Evolutionary conservation across 2,888 invertebrate species (phyloP).

Genomic region (Argynnis bischoffii): DNA sequence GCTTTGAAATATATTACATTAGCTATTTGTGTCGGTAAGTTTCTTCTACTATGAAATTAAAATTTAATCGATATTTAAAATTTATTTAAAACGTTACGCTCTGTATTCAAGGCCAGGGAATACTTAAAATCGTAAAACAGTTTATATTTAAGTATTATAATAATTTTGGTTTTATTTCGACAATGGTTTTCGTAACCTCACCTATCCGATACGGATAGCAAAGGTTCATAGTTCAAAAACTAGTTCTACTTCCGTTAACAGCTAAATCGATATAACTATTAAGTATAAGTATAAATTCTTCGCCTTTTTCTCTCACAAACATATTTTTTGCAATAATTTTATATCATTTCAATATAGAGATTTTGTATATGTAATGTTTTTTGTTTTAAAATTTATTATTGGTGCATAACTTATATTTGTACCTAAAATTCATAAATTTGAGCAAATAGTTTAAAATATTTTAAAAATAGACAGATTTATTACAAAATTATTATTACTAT

Average conservation of each 20-base stretch:
- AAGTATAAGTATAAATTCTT: neutral
- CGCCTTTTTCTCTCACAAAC: neutral
- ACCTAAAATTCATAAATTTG: no score
- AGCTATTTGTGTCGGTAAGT: constrained; percentile 47
- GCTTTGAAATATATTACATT: constrained; percentile 42
- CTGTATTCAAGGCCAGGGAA: neutral
- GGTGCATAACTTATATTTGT: no score
- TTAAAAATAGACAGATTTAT: no score
- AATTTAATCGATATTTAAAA: constrained; percentile 9
- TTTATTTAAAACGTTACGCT: neutral
- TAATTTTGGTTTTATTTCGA: neutral
- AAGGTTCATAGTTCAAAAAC: constrained; percentile 28
- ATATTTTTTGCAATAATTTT: neutral
- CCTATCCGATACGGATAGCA: constrained; percentile 17
- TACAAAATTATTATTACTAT: no score
- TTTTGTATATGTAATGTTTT: no score
- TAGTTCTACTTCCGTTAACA: constrained; percentile 13
- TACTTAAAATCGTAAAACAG: neutral
- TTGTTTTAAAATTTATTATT: no score
- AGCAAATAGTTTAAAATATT: no score
- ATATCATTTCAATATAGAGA: neutral
- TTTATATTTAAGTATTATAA: neutral
- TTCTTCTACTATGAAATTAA: constrained; percentile 4
- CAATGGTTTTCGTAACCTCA: constrained; percentile 10
- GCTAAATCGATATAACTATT: constrained; percentile 4